Conservation (phyloP, 2,797 vertebrate species). For the Sarcoramphus papa region DNA sequence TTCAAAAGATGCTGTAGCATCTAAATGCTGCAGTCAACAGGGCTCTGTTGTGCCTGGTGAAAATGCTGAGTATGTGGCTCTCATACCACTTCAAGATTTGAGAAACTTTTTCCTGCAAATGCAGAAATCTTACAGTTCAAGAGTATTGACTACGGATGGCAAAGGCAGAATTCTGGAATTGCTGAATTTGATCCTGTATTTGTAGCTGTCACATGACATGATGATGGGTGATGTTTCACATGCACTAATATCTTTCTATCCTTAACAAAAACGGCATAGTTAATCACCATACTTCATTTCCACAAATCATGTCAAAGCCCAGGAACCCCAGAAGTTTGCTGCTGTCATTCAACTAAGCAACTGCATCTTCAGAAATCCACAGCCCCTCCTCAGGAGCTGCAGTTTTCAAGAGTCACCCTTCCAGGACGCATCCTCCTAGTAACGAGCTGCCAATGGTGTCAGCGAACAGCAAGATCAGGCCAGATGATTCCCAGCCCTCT, state of each 20-base stretch:
- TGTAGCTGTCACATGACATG: neutral
- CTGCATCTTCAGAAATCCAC: neutral
- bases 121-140: neutral
- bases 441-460: neutral
- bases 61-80: neutral
- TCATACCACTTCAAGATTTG: neutral
- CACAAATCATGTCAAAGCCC: neutral
- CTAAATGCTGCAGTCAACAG: neutral
- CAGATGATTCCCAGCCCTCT: neutral
- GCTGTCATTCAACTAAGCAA: neutral
- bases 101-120: neutral
- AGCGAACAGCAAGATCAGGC: neutral
- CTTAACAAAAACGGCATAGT: neutral
- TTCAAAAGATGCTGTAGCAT: neutral
- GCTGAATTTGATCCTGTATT: neutral
- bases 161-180: neutral
- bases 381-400: neutral
- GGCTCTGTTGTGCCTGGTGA: neutral
- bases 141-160: accelerated
- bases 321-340: neutral
- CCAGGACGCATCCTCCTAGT: neutral
- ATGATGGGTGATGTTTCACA: neutral
- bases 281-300: neutral
- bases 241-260: neutral
- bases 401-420: neutral